Percentiles rank a stretch among this genome's conserved stretches.
These are phyloP conservation scores for Mormyrus iriodes DNA, from an alignment of 2,113 vertebrate genomes.

Conservation along the genomic window DNA sequence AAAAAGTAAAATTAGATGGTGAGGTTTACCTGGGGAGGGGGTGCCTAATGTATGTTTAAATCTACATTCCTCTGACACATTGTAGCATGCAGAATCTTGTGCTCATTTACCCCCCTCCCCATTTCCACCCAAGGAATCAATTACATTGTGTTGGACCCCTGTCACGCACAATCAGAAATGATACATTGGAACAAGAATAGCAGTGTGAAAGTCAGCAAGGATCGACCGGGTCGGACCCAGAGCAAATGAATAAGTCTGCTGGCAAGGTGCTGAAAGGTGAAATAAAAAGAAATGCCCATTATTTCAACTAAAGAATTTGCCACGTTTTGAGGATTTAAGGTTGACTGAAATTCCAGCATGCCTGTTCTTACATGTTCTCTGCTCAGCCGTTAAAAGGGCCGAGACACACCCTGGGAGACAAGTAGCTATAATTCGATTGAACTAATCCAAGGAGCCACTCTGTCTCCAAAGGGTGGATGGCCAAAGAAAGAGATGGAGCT, in stretches of 20 bases:
- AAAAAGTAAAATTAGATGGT: not conserved
- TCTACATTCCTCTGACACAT: conserved; percentile 14
- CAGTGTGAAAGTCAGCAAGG: not conserved
- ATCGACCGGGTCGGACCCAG: not conserved
- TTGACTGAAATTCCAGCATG: not conserved
- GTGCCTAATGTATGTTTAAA: not conserved
- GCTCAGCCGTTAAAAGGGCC: not conserved
- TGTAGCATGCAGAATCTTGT: conserved; percentile 23
- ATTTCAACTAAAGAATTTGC: not conserved
- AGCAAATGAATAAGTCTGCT: not conserved
- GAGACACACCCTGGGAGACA: not conserved
- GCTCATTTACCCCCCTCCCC: conserved; percentile 19
- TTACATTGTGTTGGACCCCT: conserved; percentile 30
- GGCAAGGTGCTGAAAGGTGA: not conserved
- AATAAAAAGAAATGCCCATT: not conserved
- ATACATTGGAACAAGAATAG: not conserved
- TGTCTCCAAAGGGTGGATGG: not conserved
- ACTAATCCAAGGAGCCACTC: not conserved
- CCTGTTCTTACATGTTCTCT: not conserved
- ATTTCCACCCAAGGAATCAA: conserved; percentile 32
- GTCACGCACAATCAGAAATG: conserved; percentile 35
- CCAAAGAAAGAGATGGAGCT: not conserved
- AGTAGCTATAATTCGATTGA: not conserved
- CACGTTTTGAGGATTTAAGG: not conserved
- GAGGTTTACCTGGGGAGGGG: not conserved